Conservation (phyloP, 2,797 vertebrate genomes). For the Arrhamphus sclerolepis region DNA sequence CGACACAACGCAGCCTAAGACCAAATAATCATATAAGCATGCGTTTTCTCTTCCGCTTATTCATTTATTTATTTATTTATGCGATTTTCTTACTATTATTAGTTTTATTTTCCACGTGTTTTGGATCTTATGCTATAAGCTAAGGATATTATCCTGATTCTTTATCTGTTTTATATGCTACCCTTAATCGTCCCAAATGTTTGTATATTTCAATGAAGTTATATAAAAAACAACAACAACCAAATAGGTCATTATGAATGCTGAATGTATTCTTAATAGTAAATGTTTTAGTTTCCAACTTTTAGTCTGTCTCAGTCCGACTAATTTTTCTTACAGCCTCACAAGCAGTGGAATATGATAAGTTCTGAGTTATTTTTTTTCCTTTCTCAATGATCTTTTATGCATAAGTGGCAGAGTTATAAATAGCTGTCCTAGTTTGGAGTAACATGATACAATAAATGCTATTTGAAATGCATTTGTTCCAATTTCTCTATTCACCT, state of each 20-base stretch:
- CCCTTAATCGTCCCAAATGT: too few relatives aligned
- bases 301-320: background rate
- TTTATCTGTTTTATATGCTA: too few relatives aligned
- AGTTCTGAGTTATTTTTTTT: slow-evolving; percentile 15
- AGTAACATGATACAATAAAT: slow-evolving; percentile 61
- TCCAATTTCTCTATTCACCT: slow-evolving; percentile 41
- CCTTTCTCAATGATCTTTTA: slow-evolving; percentile 61
- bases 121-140: too few relatives aligned
- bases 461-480: slow-evolving; percentile 60
- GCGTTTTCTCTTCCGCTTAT: too few relatives aligned
- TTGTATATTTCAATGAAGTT: too few relatives aligned
- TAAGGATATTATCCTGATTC: too few relatives aligned
- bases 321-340: slow-evolving; percentile 14
- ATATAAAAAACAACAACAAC: background rate
- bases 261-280: background rate
- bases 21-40: too few relatives aligned
- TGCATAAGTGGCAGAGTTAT: slow-evolving; percentile 64
- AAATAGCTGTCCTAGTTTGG: slow-evolving; percentile 73
- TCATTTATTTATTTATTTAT: too few relatives aligned
- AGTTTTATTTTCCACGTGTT: too few relatives aligned
- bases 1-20: too few relatives aligned
- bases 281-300: background rate
- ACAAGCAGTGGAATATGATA: slow-evolving; percentile 5
- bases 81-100: too few relatives aligned
- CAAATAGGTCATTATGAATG: background rate